phyloP scores from a whole-genome alignment of 1,140 invertebrate species.

The Trichonephila inaurata region DNA sequence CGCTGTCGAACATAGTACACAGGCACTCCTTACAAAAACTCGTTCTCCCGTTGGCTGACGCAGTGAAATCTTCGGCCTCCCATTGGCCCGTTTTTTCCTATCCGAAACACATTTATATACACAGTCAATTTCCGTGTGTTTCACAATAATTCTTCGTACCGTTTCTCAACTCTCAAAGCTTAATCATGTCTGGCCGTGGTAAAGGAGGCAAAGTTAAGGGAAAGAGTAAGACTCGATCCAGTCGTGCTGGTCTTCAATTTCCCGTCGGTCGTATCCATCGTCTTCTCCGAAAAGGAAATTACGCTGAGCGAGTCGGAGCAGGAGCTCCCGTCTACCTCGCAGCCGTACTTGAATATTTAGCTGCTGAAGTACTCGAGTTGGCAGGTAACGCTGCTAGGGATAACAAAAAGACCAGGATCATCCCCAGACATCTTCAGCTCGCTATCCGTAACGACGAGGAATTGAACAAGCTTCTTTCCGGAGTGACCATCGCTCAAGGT shows the following conservation, averaged over 20 bases:
- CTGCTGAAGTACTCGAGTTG: constrained; percentile 89
- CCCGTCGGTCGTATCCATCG: too few relatives aligned
- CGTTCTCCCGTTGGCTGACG: too few relatives aligned
- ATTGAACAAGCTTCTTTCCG: constrained; percentile 87
- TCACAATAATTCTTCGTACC: too few relatives aligned
- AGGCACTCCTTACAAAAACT: too few relatives aligned
- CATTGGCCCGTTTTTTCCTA: too few relatives aligned
- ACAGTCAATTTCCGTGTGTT: too few relatives aligned
- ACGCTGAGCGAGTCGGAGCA: constrained; percentile 78
- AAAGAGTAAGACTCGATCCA: constrained; percentile 79
- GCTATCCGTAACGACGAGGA: constrained; percentile 93
- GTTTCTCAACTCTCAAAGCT: too few relatives aligned
- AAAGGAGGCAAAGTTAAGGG: constrained; percentile 79
- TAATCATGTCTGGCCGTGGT: constrained; percentile 79
- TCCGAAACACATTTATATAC: too few relatives aligned
- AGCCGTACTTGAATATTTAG: constrained; percentile 83
- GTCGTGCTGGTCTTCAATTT: constrained; percentile 82
- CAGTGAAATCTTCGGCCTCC: too few relatives aligned
- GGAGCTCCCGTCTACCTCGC: constrained; percentile 86
- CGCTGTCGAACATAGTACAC: too few relatives aligned
- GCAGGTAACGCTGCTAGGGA: constrained; percentile 88
- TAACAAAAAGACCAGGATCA: constrained; percentile 85
- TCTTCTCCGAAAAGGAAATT: too few relatives aligned
- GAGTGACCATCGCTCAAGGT: constrained; percentile 91
- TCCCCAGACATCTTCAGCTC: constrained; percentile 89